These are phyloP conservation scores for Malacoraja senta DNA, from an alignment of 2,797 vertebrate species.

Conservation along the genomic window DNA sequence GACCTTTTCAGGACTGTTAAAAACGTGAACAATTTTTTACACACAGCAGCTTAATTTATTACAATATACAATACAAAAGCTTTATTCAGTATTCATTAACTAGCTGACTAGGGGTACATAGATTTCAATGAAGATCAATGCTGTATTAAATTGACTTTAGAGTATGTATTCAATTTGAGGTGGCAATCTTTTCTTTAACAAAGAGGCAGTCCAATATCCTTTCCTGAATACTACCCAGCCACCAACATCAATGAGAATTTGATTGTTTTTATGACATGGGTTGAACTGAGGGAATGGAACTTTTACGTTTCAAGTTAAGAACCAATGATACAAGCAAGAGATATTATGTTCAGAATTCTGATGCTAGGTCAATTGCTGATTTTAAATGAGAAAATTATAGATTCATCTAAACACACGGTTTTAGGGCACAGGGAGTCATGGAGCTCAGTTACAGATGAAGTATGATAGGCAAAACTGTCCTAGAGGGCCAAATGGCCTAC, in stretches of 20 bases:
- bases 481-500: background rate
- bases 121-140: background rate
- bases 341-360: background rate
- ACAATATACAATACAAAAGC: background rate
- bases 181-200: no score
- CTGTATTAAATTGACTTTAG: background rate
- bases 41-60: background rate
- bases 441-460: background rate
- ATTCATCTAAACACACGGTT: background rate
- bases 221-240: background rate
- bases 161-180: background rate
- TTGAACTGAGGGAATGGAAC: background rate
- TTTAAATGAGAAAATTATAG: background rate
- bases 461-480: background rate
- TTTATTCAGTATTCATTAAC: background rate
- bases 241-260: background rate
- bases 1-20: conserved; percentile 77
- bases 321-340: background rate
- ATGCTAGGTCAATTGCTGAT: background rate
- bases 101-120: background rate
- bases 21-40: background rate
- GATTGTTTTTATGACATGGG: background rate
- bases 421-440: background rate
- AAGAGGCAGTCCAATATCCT: background rate
- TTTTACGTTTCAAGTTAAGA: background rate